Base-by-base conservation (phyloP, 2,113 vertebrate species). In the Oenanthe oenanthe region DNA sequence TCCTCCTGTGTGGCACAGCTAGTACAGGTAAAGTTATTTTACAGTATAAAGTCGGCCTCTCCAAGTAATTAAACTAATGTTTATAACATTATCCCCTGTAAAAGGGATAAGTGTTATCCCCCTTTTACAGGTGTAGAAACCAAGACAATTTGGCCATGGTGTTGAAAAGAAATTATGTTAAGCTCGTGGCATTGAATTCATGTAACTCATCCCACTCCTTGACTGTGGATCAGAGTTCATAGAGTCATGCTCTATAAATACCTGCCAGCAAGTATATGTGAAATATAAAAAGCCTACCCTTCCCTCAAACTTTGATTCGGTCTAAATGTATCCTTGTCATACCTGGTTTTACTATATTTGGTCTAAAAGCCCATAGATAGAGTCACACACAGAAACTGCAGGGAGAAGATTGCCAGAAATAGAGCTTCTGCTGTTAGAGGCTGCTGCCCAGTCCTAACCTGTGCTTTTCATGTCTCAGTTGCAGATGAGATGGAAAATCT, bases 141-240 rank as follows among this genome's bases (percentile, higher is more conserved):
- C 51, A 73, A 90, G 72, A 89, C 60, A 51, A 80, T 92, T 94
- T 90, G 72, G 61, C 81, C 25, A 2, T n/a, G 78, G 88, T 94
- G 85, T 94, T 96, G 89, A 95, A 93, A 94, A 67, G 85, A 84
- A 94, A 94, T 91, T 48, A 83, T 93, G 70, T 81, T 74, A 47
- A 51, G 51, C 67, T 92, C 16, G 31, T 15, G 29, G 82, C 75
- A 40, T 12, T 56, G 88, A 85, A 88, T 80, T 76, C 17, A 36
- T 93, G 93, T 83, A 95, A 95, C 87, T 79, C 88, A 96, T 74
- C 88, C 88, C 78, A 48, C 71, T 67, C 80, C 75, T 92, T 71
- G 72, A 63, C 47, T 92, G 67, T 71, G 84, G 91, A 94, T 89
- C 75, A 93, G 61, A 82, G 76, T 60, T 68, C 48, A 20, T 51